These are phyloP conservation scores for Gastracanthus pulcherrimus DNA, from an alignment of 2,888 invertebrate genomes.

Conservation along the genomic window DNA sequence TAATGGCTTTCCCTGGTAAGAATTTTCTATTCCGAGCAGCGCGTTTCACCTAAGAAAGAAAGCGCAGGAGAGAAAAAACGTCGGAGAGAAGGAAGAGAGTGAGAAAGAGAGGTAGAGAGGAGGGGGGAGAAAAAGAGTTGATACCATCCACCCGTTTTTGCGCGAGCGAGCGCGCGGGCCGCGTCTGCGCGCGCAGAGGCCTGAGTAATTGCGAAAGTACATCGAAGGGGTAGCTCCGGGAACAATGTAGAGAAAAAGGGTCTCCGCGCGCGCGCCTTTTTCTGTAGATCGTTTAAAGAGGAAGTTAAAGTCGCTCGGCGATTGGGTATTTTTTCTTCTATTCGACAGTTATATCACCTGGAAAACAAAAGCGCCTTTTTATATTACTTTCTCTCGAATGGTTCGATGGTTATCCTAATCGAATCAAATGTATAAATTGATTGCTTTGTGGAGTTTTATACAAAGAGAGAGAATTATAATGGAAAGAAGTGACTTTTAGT, in stretches of 20 bases:
- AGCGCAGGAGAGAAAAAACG: not conserved
- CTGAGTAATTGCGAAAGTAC: conserved; percentile 58
- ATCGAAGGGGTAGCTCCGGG: conserved; percentile 57
- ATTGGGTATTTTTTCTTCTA: conserved; percentile 49
- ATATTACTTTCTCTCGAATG: conserved; percentile 22
- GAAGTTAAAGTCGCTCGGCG: conserved; percentile 38
- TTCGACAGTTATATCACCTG: conserved; percentile 45
- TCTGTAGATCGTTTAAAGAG: conserved; percentile 48
- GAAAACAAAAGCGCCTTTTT: conserved; percentile 28
- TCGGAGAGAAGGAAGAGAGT: not conserved
- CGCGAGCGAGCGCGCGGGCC: conserved; percentile 47
- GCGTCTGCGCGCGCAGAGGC: conserved; percentile 47
- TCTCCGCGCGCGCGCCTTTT: conserved; percentile 21
- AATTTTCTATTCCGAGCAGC: conserved; percentile 55
- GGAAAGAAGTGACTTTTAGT: no score
- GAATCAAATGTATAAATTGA: not conserved
- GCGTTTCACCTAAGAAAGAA: conserved; percentile 49
- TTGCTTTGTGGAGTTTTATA: not conserved
- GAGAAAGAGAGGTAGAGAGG: conserved; percentile 5
- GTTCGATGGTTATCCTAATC: not conserved
- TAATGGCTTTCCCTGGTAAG: conserved; percentile 58
- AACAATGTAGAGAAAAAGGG: conserved; percentile 51
- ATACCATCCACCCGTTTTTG: conserved; percentile 49
- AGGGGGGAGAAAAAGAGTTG: conserved; percentile 38
- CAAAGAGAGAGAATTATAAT: not conserved